A percentile compares a stretch with the other conserved stretches of the same genome.
Conservation (phyloP, 2,888 invertebrate species). For the Cerceris ruficornis region DNA sequence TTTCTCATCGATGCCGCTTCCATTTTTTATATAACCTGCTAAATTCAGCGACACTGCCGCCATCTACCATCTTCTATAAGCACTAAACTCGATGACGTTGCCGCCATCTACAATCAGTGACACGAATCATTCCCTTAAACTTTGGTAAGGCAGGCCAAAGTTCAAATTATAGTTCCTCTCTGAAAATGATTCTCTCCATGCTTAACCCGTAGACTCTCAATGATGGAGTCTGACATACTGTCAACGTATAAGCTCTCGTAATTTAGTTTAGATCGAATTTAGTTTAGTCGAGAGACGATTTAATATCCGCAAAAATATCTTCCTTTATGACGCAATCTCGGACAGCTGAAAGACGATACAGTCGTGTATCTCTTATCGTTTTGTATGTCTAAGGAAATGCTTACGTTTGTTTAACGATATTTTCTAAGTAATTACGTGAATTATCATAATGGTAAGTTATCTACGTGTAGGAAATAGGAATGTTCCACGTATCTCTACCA, state of each 20-base stretch:
- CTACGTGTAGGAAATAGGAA: not conserved
- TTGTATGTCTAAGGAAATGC: slow-evolving; percentile 23
- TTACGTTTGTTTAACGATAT: slow-evolving; percentile 22
- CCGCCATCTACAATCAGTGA: no score
- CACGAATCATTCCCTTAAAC: no score
- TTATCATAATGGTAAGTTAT: slow-evolving; percentile 52
- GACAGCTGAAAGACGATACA: not conserved
- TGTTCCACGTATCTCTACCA: not conserved
- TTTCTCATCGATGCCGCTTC: no score
- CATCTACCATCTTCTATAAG: no score
- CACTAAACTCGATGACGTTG: no score
- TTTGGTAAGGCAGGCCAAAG: no score
- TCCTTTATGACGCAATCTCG: not conserved
- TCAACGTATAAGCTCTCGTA: slow-evolving; percentile 19
- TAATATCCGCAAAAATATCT: not conserved
- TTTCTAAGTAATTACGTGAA: slow-evolving; percentile 37
- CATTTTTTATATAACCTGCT: no score
- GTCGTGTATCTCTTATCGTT: not conserved
- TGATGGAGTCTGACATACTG: slow-evolving; percentile 34
- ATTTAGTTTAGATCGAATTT: slow-evolving; percentile 12
- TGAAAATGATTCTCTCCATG: slow-evolving; percentile 20
- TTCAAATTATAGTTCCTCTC: slow-evolving; percentile 14
- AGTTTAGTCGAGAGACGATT: not conserved
- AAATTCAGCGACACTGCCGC: no score
- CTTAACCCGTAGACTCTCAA: slow-evolving; percentile 19